Evolutionary conservation across 2,113 vertebrate genomes (phyloP).

Genomic region (Datnioides undecimradiatus): DNA sequence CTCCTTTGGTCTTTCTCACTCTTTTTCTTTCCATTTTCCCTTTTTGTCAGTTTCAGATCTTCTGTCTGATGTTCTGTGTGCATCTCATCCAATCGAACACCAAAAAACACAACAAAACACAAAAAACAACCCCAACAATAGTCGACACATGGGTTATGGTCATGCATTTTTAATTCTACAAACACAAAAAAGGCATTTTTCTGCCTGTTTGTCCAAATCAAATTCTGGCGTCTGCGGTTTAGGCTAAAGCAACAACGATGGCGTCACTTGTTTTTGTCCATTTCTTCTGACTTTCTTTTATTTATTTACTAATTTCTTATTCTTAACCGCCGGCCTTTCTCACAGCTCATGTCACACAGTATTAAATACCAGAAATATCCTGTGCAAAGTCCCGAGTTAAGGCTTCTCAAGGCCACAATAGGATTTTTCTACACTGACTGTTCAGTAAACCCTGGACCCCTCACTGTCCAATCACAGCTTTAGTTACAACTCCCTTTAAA

Average conservation of each 20-base stretch:
- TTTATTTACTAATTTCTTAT: no score
- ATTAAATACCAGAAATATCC: neutral
- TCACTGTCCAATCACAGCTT: neutral
- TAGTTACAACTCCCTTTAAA: no score
- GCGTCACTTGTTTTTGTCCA: no score
- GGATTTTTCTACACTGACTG: neutral
- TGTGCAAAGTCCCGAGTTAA: neutral
- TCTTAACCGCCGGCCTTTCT: no score
- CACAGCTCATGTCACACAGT: neutral
- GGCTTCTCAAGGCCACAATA: neutral
- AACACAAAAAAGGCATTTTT: no score
- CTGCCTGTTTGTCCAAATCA: neutral
- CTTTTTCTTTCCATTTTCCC: slow-evolving; percentile 1
- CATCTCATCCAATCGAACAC: neutral
- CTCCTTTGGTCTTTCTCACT: neutral
- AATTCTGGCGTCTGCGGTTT: neutral
- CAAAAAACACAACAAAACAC: neutral
- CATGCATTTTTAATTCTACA: neutral
- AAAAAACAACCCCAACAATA: neutral
- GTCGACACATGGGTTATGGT: neutral
- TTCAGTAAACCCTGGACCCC: neutral
- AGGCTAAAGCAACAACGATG: no score
- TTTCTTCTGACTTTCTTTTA: no score
- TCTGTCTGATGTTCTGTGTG: neutral
- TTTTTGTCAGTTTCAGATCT: neutral